These are phyloP conservation scores for Recurvirostra avosetta DNA, from an alignment of 2,113 vertebrate genomes.

Conservation along the genomic window DNA sequence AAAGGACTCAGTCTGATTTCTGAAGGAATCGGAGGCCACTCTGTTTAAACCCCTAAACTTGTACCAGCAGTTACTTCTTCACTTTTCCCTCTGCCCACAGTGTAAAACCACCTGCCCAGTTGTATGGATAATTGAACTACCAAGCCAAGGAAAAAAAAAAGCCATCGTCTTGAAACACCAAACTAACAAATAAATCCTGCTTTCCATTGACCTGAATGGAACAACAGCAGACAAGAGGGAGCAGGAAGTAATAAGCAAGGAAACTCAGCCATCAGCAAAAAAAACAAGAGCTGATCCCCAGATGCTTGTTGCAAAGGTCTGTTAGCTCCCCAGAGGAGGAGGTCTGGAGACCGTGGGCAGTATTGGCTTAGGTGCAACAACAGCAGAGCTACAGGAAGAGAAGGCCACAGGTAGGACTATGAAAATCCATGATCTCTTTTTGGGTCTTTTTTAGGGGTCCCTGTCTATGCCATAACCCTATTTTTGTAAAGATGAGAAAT, in stretches of 20 bases:
- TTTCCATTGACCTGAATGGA: not conserved
- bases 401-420: not conserved
- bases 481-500: not conserved
- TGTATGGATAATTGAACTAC: not conserved
- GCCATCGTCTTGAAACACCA: not conserved
- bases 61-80: not conserved
- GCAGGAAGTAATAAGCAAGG: not conserved
- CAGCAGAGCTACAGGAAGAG: not conserved
- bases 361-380: not conserved
- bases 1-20: not conserved
- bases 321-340: not conserved
- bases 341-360: not conserved
- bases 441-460: not conserved
- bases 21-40: not conserved
- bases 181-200: not conserved
- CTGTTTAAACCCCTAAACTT: not conserved
- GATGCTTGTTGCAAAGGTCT: not conserved
- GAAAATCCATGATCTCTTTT: rapidly evolving
- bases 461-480: not conserved
- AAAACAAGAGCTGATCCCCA: not conserved
- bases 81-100: not conserved
- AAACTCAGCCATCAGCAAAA: not conserved
- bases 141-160: not conserved
- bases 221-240: not conserved
- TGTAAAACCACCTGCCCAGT: not conserved